Base-by-base conservation (phyloP, 2,888 invertebrate species). In the Amphipyra tragopoginis region DNA sequence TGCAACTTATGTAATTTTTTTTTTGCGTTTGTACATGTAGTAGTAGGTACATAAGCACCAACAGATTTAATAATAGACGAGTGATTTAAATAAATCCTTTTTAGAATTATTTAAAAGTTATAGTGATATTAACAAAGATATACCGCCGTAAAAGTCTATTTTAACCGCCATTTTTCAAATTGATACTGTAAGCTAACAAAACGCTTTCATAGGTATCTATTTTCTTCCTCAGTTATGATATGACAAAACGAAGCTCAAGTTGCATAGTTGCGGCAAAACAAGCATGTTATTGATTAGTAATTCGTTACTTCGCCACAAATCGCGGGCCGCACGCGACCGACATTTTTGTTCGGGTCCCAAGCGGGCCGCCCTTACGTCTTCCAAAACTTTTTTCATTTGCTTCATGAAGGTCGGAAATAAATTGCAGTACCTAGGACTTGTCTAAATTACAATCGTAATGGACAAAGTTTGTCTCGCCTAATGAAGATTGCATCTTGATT, bases 201-300 rank as follows among this genome's bases (percentile, higher is more conserved):
- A 3, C 9, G 11, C 36, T 5, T 1, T 8, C 3, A 36, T n/a
- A n/a, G n/a, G n/a, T n/a, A 10, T 7, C 39, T 13, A 6, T 5
- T 53, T 15, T 39, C 13, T 36, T 29, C 8, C 26, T 47, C 59
- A 47, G 57, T 52, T 49, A 69, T 49, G 57, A 47, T 51, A 57
- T 52, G 55, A 50, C 58, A 59, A 47, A 48, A 14, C 40, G 47
- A 34, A 48, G 48, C 71, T 68, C 55, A 58, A 71, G 71, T 65
- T 68, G 76, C 78, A 74, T 63, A 67, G 72, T 72, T 54, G 61
- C 58, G 65, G 53, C 58, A 56, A 75, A 72, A 69, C 72, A 65
- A 52, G 65, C 60, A 49, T 50, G 63, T 61, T 82, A 82, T 82
- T 80, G 81, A 82, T 82, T 82, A 74, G 60, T 77, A 62, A 82